A percentile compares a stretch with the other conserved stretches of the same genome.
phyloP scores from a whole-genome alignment of 64 coral and sea anemone genomes.

The Montipora cactus region DNA sequence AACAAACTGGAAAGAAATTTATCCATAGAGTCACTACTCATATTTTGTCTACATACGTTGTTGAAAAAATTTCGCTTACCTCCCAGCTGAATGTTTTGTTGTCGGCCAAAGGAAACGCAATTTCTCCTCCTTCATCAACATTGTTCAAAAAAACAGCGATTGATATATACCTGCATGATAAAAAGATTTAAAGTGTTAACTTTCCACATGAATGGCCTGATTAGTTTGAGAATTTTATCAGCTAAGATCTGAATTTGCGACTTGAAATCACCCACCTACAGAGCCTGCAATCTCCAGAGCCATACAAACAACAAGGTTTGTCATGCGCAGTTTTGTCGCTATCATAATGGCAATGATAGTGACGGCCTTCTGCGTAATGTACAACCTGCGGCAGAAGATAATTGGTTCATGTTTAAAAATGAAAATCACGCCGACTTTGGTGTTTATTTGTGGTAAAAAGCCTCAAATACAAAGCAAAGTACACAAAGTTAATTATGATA shows the following conservation, averaged over 20 bases:
- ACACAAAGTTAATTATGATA: no score
- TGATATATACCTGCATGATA: slow-evolving; percentile 68
- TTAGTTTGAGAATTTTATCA: not conserved
- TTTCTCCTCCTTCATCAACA: slow-evolving; percentile 81
- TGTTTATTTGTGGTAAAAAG: no score
- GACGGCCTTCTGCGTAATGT: slow-evolving; percentile 76
- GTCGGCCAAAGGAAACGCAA: slow-evolving; percentile 88
- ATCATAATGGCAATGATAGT: slow-evolving; percentile 98
- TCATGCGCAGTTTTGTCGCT: slow-evolving; percentile 75
- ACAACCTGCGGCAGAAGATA: slow-evolving; percentile 66
- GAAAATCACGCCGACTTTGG: no score
- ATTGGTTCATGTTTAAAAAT: not conserved
- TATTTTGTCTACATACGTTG: not conserved
- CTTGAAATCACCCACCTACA: slow-evolving; percentile 65
- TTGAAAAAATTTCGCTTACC: slow-evolving; percentile 37
- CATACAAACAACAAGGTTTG: slow-evolving; percentile 88
- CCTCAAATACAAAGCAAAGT: no score
- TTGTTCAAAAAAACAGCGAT: slow-evolving; percentile 85
- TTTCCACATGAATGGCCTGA: not conserved
- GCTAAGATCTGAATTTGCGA: not conserved
- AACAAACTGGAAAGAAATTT: no score
- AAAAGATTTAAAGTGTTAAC: not conserved
- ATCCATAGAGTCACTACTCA: no score
- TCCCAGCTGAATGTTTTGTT: slow-evolving; percentile 88
- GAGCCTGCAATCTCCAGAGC: slow-evolving; percentile 81